A percentile compares a stretch with the other conserved stretches of the same genome.
Evolutionary conservation across 2,888 invertebrate genomes (phyloP).

Genomic region (Biston betularia): DNA sequence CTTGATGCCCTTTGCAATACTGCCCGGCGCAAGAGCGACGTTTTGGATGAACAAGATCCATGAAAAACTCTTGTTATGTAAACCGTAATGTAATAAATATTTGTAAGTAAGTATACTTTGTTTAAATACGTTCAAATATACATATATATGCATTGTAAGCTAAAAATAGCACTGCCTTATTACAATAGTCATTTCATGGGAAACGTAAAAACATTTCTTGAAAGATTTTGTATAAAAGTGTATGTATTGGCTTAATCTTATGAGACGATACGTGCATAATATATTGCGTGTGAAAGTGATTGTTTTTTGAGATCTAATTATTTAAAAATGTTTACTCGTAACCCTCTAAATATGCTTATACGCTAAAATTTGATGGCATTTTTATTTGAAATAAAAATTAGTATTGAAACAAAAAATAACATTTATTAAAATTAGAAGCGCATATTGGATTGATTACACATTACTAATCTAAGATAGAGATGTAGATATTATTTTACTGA

Average conservation of each 20-base stretch:
- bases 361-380: background rate
- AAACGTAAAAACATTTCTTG: background rate
- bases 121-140: background rate
- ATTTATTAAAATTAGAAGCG: slow-evolving; percentile 7
- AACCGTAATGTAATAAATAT: too few species aligned
- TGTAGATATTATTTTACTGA: slow-evolving; percentile 24
- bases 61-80: too few species aligned
- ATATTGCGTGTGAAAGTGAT: background rate
- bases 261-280: background rate
- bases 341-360: background rate
- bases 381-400: background rate
- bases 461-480: slow-evolving; percentile 28
- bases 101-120: background rate
- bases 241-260: background rate
- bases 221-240: background rate
- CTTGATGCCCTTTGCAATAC: too few species aligned
- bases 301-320: background rate
- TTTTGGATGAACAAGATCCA: too few species aligned
- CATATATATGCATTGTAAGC: slow-evolving; percentile 12
- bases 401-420: background rate
- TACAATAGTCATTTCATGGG: slow-evolving; percentile 11
- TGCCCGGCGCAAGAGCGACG: too few species aligned
- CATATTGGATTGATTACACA: slow-evolving; percentile 19
- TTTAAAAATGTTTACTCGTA: background rate
- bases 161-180: slow-evolving; percentile 25